Evolutionary conservation across 2,888 invertebrate species (phyloP), one percentile per base, ranked within the genome.

Genomic region (Itoplectis maculator): DNA sequence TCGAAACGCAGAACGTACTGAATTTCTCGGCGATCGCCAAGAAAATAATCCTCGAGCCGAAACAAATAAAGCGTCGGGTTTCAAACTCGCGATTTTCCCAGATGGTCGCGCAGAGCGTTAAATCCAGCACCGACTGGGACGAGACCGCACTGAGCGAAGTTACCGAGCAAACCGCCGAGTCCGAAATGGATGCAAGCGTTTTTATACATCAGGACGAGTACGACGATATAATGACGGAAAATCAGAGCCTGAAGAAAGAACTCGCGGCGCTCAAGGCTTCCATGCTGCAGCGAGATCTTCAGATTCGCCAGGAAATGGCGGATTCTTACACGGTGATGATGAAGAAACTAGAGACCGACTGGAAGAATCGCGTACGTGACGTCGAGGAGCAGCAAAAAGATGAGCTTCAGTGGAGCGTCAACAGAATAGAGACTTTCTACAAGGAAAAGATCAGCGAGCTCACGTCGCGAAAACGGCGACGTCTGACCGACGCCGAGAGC

Each of bases 1-100:
- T 97, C 85, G 98, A 99, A 92, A 98, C 97, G 0, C 94, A 96
- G 9, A 97, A 97, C 90, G 97, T 97, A 0, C 93, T 99, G 0
- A 96, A 96, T 87, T 96, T 99, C 89, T 96, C 98, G 0, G 97
- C 98, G 0, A 96, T 98, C 42, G 97, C 97, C 0, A 95, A 95
- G 88, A 95, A 95, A 86, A 96, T 97, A 42, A 84, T 92, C 5
- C 84, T 92, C 20, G 91, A 92, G 66, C 87, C 84, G 15, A 89
- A 87, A 42, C 82, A 85, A 47, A 56, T 37, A 9, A 87, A 86
- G 20, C 77, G 84, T 0, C 87, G 86, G 56, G 86, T 85, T 49
- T 84, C 85, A 0, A 88, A 85, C 11, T 88, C 92, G 0, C 87
- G 91, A 74, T 93, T 93, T 70, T 92, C 92, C 0, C 88, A 89